Percentiles rank a stretch among this genome's conserved stretches.
Conservation (phyloP, 2,797 vertebrate species). For the Apogon talboti region DNA sequence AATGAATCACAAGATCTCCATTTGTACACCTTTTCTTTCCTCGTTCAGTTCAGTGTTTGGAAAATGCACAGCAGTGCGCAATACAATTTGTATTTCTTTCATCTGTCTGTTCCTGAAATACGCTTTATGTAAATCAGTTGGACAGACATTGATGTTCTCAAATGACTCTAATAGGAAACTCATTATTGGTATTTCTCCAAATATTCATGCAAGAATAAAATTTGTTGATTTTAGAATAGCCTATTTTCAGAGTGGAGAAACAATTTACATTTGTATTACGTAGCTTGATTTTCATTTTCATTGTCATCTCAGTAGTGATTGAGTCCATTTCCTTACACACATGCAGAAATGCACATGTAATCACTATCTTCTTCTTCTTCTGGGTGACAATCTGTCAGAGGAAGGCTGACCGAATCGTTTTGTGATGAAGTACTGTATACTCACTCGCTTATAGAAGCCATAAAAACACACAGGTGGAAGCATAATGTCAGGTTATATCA, state of each 20-base stretch:
- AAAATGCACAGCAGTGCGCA: too few species aligned
- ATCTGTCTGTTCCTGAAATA: too few species aligned
- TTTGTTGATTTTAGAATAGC: constrained; percentile 3
- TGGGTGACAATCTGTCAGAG: constrained; percentile 45
- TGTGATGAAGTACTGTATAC: constrained; percentile 37
- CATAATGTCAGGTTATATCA: constrained; percentile 21
- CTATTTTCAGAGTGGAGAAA: background rate
- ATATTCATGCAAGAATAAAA: background rate
- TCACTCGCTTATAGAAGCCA: background rate
- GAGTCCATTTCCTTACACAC: constrained; percentile 9
- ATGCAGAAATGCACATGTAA: background rate
- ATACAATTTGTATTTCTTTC: too few species aligned
- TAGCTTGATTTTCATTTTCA: constrained; percentile 7
- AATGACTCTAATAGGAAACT: too few species aligned
- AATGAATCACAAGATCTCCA: constrained; percentile 8
- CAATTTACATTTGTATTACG: constrained; percentile 32
- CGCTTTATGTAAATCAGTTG: too few species aligned
- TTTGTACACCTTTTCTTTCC: background rate
- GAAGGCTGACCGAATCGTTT: constrained; percentile 32
- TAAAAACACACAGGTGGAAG: constrained; percentile 8
- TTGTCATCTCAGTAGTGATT: background rate
- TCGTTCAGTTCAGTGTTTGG: background rate
- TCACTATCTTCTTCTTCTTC: background rate
- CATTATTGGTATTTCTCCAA: too few species aligned
- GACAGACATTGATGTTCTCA: too few species aligned